Base-by-base conservation (phyloP, 2,113 vertebrate species). In the Mobula birostris region DNA sequence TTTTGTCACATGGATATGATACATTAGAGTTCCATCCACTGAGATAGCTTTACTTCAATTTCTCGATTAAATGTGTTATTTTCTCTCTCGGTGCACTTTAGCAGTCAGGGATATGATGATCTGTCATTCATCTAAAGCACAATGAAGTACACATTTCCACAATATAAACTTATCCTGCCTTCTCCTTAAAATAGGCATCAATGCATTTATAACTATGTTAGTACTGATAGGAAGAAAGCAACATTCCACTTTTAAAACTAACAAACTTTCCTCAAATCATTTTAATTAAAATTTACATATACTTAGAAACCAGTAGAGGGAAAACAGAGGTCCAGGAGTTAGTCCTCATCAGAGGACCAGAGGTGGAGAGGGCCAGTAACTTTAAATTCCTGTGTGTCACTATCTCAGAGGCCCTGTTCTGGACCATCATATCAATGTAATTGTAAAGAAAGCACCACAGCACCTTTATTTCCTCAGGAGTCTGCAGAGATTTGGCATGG, bases 21-120 rank as follows among this genome's bases (percentile, higher is more conserved):
- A 74, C 68, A 93, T 74, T 56, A 9, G 19, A 76, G 21, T 24
- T 74, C 36, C 11, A 21, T 14, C 36, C 90, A 48, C 32, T 72
- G 90, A 93, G 24, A 74, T 48, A 93, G 36, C 24, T 93, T 56
- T 8, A 74, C 70, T 70, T 93, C 68, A 93, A 93, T 93, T 93
- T 93, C 68, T 40, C 11, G 91, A 76, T 74, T 74, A 74, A 70
- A 72, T 27, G 29, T 48, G 91, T 93, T 93, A 93, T 76, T 76
- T 93, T 76, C 70, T 32, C 40, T 29, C 32, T 93, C 40, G 56
- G 66, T 93, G 91, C 91, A 72, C 91, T 93, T 74, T 70, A 27
- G 68, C 70, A 27, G 68, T 76, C 36, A 74, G 40, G 8, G 91
- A 74, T 72, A 36, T n/a, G 19, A 72, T 74, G 66, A n/a, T 12